Conservation (phyloP, 2,888 invertebrate species). For the Baccha elongata region DNA sequence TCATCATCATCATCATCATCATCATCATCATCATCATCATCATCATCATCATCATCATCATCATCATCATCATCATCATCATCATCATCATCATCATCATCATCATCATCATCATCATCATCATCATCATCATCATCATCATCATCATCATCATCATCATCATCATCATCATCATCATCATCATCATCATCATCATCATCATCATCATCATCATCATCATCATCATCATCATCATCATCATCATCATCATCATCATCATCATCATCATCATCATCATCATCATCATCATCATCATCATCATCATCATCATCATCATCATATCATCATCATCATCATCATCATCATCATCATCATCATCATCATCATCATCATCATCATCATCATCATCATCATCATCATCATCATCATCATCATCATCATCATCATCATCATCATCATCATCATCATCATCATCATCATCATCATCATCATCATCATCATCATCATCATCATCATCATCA, state of each 20-base stretch:
- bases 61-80: slow-evolving; percentile 3
- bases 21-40: no score
- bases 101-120: slow-evolving; percentile 3
- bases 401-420: background rate
- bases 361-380: background rate
- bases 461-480: background rate
- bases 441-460: background rate
- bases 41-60: no score
- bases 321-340: background rate
- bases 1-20: no score
- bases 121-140: slow-evolving; percentile 5
- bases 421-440: background rate
- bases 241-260: slow-evolving; percentile 5
- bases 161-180: slow-evolving; percentile 5
- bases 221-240: slow-evolving; percentile 5
- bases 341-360: background rate
- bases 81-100: background rate
- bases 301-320: slow-evolving; percentile 3
- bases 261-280: slow-evolving; percentile 5
- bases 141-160: slow-evolving; percentile 5
- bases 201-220: slow-evolving; percentile 1
- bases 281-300: slow-evolving; percentile 5
- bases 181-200: slow-evolving; percentile 1
- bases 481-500: background rate
- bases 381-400: background rate